Evolutionary conservation across 2,888 invertebrate species (phyloP).

Genomic region (Conus canariensis): DNA sequence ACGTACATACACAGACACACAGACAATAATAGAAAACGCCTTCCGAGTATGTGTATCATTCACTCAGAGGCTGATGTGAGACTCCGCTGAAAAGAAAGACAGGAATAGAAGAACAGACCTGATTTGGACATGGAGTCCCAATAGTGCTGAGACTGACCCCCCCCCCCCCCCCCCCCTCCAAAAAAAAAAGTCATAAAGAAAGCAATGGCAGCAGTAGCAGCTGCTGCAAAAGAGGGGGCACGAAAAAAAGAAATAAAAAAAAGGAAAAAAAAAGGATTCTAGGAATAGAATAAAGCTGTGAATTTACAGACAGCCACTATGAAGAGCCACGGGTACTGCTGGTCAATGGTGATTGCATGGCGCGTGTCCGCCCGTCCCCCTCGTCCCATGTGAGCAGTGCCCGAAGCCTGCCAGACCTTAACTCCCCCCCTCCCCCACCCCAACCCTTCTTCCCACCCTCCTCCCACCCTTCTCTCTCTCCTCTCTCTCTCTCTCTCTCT

Average conservation of each 20-base stretch:
- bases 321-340: slow-evolving; percentile 37
- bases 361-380: not conserved
- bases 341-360: slow-evolving; percentile 9
- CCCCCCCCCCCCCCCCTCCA: too few relatives aligned
- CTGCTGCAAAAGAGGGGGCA: not conserved
- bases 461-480: not conserved
- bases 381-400: too few relatives aligned
- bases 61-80: too few relatives aligned
- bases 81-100: too few relatives aligned
- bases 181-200: not conserved
- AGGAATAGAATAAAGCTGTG: not conserved
- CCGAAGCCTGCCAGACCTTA: too few relatives aligned
- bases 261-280: not conserved
- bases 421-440: not conserved
- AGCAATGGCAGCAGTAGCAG: too few relatives aligned
- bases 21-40: not conserved
- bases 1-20: not conserved
- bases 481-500: too few relatives aligned
- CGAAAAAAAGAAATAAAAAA: not conserved
- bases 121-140: too few relatives aligned
- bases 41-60: not conserved
- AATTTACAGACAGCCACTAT: not conserved
- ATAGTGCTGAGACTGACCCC: too few relatives aligned
- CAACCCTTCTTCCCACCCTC: not conserved
- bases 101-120: too few relatives aligned